A percentile compares a stretch with the other conserved stretches of the same genome.
These are phyloP conservation scores for Podarcis lilfordi DNA, from an alignment of 2,797 vertebrate genomes.

Conservation along the genomic window DNA sequence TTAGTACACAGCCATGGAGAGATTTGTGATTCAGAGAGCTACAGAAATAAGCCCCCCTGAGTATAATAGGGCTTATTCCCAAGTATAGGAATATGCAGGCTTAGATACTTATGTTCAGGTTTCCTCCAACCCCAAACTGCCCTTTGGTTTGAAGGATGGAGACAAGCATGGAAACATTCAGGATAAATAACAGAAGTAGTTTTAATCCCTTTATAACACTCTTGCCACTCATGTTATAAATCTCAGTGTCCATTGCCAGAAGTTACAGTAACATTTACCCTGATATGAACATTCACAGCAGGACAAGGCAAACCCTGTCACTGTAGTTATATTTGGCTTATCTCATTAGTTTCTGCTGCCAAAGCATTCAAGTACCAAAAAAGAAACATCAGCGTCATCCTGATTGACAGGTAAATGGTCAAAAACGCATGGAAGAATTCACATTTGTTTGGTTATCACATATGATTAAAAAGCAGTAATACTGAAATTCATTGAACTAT, in stretches of 20 bases:
- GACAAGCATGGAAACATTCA: background rate
- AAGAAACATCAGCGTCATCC: background rate
- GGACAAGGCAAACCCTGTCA: background rate
- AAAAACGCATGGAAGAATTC: background rate
- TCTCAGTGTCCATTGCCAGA: background rate
- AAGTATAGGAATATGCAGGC: too few relatives aligned
- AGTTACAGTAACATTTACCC: background rate
- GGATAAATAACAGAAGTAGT: background rate
- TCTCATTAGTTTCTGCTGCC: background rate
- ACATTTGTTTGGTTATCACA: background rate
- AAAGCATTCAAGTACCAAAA: conserved; percentile 10
- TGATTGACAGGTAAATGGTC: conserved; percentile 14
- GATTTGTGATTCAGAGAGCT: background rate
- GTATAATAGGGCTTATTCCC: too few relatives aligned
- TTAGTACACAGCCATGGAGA: background rate
- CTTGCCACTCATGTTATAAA: background rate
- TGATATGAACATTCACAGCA: background rate
- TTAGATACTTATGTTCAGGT: background rate
- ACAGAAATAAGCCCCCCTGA: background rate
- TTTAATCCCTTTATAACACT: background rate
- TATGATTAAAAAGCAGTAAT: background rate
- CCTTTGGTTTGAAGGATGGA: background rate
- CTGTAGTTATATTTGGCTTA: background rate
- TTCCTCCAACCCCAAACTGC: background rate
- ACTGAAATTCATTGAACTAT: conserved; percentile 19